These are phyloP conservation scores for Sylvia borin DNA, from an alignment of 2,797 vertebrate species.

Conservation along the genomic window DNA sequence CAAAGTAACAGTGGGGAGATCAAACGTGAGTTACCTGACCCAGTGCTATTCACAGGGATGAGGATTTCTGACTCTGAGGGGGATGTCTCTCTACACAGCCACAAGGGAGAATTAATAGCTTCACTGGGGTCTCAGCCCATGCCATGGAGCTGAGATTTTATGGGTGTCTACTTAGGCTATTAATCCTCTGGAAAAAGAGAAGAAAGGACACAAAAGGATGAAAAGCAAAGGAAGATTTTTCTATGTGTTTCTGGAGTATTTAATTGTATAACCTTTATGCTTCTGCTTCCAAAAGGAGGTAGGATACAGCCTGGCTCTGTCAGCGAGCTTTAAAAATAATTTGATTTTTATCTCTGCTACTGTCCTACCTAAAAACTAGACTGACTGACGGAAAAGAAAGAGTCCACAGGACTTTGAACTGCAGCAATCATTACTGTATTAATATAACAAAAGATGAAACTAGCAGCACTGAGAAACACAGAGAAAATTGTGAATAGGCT, in stretches of 20 bases:
- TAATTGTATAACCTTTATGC: background rate
- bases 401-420: background rate
- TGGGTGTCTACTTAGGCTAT: background rate
- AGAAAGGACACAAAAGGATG: background rate
- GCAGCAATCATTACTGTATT: background rate
- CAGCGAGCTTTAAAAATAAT: constrained; percentile 46
- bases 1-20: background rate
- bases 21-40: background rate
- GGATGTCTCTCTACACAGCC: background rate
- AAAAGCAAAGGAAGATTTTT: background rate
- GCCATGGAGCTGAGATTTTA: background rate
- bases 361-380: background rate
- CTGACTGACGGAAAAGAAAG: background rate
- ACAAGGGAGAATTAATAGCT: background rate
- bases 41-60: background rate
- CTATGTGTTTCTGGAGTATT: background rate
- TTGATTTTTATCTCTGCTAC: constrained; percentile 20
- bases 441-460: background rate
- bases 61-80: background rate
- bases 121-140: background rate
- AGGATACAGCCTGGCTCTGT: background rate
- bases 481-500: background rate
- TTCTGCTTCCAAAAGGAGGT: background rate
- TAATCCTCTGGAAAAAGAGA: background rate
- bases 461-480: background rate